Evolutionary conservation across 2,797 vertebrate species (phyloP), one percentile per base, ranked within the genome.

Genomic region (Mus caroli): DNA sequence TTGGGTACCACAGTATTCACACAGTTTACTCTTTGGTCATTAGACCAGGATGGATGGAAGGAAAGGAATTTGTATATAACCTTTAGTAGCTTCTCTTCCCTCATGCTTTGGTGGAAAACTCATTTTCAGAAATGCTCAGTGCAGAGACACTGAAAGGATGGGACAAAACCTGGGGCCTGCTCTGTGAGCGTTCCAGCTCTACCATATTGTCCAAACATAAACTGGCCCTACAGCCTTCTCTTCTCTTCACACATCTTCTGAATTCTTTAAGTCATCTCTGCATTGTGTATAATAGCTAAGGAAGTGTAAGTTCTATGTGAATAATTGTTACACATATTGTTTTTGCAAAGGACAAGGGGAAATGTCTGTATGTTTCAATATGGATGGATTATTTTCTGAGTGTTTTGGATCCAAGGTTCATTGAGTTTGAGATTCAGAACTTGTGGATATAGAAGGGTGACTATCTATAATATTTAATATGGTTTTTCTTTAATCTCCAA

Each of bases 401-500:
- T 52, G 46, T n/a, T 69, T 84, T 52, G 69, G 46, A 52, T 37
- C 13, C 84, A 52, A n/a, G 40, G 22, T 88, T 93, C 9, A 13
- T 67, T 58, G 83, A 56, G 14, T 78, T 14, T 78, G 37, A 71
- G 62, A 88, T 71, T 77, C 6, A 58, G 28, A 93, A 69, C 58
- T n/a, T 26, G 43, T 78, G 22, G 9, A 6, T 37, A 28, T 31
- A n/a, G 62, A 87, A 22, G 40, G 10, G 3, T 67, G 84, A 50
- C 50, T 58, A 5, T 58, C 24, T 31, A 37, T 71, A 17, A 73
- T 22, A 3, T 54, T 89, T 12, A 54, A 54, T 76, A 88, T 75
- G 50, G 50, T 56, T 92, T 94, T 92, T 77, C 28, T 54, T 85
- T 93, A 87, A 88, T 67, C 40, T 34, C 40, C 4, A n/a, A 46